Evolutionary conservation across 2,888 invertebrate species (phyloP), one percentile per base, ranked within the genome.

Genomic region (Dryobota labecula): DNA sequence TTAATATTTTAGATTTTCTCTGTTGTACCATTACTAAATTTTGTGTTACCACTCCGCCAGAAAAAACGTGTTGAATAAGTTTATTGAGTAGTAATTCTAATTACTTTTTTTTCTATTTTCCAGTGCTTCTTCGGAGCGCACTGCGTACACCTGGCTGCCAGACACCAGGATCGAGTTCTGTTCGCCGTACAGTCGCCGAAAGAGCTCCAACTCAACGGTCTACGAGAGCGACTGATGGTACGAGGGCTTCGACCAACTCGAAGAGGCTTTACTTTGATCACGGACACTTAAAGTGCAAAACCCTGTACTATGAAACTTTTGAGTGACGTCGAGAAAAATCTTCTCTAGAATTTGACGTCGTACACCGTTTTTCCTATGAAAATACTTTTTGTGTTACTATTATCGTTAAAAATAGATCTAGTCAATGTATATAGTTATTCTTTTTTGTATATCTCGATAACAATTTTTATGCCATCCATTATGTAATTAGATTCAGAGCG

Each of bases 111-210:
- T 85, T 83, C 73, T 86, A 83, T 82, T 85, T 96, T 94, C 57
- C 94, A 96, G 96, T 93, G 95, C 96, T 82, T 94, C 96, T 79
- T 92, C 95, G 88, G 96, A 96, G 86, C 94, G 96, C 92, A 90
- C 96, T 96, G 96, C 96, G 96, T 96, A 96, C 89, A 91, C 95
- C 91, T 96, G 96, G 96, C 90, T 96, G 49, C 95, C 96, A n/a
- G 95, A 95, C 75, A 94, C 94, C 90, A 94, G 95, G 88, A 91
- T 95, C 66, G 96, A 96, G 87, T 95, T 95, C 89, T 89, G 92
- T 78, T 94, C 95, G 2, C 94, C 94, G 3, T 94, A 93, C 91
- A 93, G 91, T 71, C 93, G 94, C 24, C 92, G 95, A 15, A 92
- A 91, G 86, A 95, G 96, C 84, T 95, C 96, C 72, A 95, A 94